Percentiles rank a stretch among this genome's conserved stretches.
These are phyloP conservation scores for Gnathonemus longibarbis DNA, from an alignment of 2,113 vertebrate species.

Conservation along the genomic window DNA sequence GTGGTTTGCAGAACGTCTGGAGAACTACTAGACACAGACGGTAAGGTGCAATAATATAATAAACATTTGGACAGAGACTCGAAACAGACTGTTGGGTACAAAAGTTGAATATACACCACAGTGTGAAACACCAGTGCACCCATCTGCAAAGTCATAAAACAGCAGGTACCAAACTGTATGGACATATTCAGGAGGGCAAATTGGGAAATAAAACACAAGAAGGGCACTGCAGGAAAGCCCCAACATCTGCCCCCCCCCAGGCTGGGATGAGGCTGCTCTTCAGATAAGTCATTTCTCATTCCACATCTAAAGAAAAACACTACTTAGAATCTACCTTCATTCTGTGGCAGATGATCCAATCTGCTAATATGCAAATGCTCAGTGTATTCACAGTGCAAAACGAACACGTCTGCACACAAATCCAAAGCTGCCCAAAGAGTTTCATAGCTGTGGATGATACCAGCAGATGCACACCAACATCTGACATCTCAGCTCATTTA, in stretches of 20 bases:
- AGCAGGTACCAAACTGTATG: neutral
- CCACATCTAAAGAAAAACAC: neutral
- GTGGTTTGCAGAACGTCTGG: neutral
- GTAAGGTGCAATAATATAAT: neutral
- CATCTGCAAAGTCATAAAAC: neutral
- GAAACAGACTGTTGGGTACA: too few species aligned
- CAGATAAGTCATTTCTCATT: neutral
- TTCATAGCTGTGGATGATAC: neutral
- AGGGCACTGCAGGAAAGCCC: neutral
- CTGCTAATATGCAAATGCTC: neutral
- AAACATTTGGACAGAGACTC: too few species aligned
- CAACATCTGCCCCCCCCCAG: too few species aligned
- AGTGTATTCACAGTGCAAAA: neutral
- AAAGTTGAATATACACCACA: neutral
- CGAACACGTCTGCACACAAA: neutral
- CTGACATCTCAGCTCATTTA: neutral
- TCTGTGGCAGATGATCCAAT: neutral
- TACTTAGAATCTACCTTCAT: neutral
- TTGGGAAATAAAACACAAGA: neutral
- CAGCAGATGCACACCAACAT: neutral
- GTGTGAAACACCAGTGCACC: neutral
- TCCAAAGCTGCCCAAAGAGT: neutral
- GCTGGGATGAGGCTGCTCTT: neutral
- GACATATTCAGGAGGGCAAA: neutral
- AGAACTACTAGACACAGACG: neutral